A percentile compares a stretch with the other conserved stretches of the same genome.
phyloP scores from a whole-genome alignment of 2,888 invertebrate genomes.

The Candidula unifasciata region DNA sequence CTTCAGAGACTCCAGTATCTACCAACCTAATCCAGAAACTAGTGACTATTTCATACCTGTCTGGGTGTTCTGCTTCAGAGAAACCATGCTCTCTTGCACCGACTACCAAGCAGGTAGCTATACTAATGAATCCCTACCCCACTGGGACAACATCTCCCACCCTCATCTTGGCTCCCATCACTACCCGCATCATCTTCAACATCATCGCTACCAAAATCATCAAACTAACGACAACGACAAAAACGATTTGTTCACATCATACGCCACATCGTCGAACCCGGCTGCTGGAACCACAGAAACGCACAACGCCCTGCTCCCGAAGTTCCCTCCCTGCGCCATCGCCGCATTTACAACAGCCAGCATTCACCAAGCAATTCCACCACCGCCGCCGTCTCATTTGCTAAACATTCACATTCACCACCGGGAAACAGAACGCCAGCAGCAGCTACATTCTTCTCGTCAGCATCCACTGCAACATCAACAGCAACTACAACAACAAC shows the following conservation, averaged over 20 bases:
- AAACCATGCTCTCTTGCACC: neutral
- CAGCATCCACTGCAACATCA: constrained; percentile 11
- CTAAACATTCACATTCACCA: neutral
- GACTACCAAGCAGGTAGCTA: constrained; percentile 9
- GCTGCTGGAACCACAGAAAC: neutral
- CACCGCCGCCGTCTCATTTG: neutral
- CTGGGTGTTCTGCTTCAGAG: too few species aligned
- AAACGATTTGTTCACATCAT: constrained; percentile 32
- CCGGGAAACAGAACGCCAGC: neutral
- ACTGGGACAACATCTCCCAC: neutral
- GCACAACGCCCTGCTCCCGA: constrained; percentile 15
- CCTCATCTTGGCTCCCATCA: neutral
- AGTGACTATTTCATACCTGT: too few species aligned
- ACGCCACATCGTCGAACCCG: neutral
- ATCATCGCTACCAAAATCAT: neutral
- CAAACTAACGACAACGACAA: neutral
- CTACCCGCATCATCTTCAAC: neutral
- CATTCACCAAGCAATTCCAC: constrained; percentile 9
- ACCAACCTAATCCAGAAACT: too few species aligned
- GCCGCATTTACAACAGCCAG: constrained; percentile 17
- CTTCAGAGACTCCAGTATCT: too few species aligned
- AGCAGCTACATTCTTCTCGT: neutral
- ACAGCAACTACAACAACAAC: neutral
- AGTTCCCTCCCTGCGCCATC: constrained; percentile 36
- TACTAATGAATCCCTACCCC: neutral